Evolutionary conservation across 2,113 vertebrate genomes (phyloP).

Genomic region (Lathamus discolor): DNA sequence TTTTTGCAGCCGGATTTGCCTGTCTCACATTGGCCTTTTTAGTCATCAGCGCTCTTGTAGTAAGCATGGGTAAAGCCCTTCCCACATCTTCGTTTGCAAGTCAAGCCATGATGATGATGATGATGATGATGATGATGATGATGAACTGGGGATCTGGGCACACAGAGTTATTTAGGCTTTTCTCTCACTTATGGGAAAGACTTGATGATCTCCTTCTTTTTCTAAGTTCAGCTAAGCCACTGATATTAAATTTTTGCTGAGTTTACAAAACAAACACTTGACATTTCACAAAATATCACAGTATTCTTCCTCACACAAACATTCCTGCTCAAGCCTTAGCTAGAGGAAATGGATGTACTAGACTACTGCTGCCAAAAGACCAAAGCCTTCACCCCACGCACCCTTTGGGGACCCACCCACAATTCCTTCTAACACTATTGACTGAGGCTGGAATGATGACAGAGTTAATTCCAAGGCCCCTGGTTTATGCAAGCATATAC

Average conservation of each 20-base stretch:
- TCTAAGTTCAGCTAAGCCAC: not conserved
- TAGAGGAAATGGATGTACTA: not conserved
- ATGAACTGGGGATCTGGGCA: not conserved
- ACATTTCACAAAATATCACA: slow-evolving; percentile 32
- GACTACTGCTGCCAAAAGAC: not conserved
- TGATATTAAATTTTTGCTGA: not conserved
- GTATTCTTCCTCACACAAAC: not conserved
- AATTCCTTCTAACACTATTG: not conserved
- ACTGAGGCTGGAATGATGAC: rapidly evolving
- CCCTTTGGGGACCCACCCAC: not conserved
- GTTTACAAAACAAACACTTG: slow-evolving; percentile 22
- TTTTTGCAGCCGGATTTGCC: too few relatives aligned
- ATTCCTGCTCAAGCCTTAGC: not conserved
- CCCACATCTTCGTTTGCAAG: too few relatives aligned
- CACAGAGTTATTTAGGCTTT: not conserved
- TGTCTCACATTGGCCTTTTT: too few relatives aligned
- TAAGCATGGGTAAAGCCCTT: too few relatives aligned
- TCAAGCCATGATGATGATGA: too few relatives aligned
- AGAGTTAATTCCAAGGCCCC: not conserved
- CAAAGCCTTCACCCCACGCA: not conserved
- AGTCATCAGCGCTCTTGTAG: too few relatives aligned
- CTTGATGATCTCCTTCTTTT: not conserved
- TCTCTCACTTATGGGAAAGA: not conserved
- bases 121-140: not conserved
- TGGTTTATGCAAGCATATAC: not conserved